These are phyloP conservation scores for Syrmaticus mikado DNA, from an alignment of 2,113 vertebrate species.

Conservation along the genomic window DNA sequence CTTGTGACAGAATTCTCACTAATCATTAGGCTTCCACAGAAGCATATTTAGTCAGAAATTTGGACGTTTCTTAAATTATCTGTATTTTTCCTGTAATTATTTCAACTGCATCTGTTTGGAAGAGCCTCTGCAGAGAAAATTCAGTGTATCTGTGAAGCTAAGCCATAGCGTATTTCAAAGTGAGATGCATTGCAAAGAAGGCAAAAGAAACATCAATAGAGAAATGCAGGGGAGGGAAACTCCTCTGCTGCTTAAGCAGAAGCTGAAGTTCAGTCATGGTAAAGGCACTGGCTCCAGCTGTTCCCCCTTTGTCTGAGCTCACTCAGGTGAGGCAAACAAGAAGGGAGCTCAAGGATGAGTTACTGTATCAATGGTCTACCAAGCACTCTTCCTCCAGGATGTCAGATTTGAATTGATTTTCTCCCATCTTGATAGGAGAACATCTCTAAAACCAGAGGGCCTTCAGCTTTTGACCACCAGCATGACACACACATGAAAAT, in stretches of 20 bases:
- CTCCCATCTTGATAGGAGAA: not conserved
- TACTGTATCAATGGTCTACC: not conserved
- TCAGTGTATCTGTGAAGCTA: not conserved
- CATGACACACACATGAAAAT: not conserved
- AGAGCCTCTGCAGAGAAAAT: not conserved
- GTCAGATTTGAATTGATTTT: not conserved
- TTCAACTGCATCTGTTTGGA: not conserved
- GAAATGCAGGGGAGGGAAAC: not conserved
- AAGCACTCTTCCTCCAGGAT: not conserved
- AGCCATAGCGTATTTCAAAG: not conserved
- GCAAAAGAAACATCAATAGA: not conserved
- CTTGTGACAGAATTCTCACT: not conserved
- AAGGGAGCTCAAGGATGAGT: not conserved
- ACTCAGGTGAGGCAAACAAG: not conserved
- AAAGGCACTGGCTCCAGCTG: not conserved
- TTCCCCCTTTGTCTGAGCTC: not conserved
- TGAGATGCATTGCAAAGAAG: not conserved
- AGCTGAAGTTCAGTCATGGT: not conserved
- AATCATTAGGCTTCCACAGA: not conserved
- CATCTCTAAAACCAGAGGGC: not conserved
- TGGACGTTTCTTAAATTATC: not conserved
- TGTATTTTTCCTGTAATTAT: fast-evolving
- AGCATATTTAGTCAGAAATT: not conserved
- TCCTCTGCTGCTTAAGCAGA: not conserved
- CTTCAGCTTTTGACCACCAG: not conserved